Evolutionary conservation across 2,113 vertebrate species (phyloP), one percentile per base, ranked within the genome.

Genomic region (Gadus macrocephalus): DNA sequence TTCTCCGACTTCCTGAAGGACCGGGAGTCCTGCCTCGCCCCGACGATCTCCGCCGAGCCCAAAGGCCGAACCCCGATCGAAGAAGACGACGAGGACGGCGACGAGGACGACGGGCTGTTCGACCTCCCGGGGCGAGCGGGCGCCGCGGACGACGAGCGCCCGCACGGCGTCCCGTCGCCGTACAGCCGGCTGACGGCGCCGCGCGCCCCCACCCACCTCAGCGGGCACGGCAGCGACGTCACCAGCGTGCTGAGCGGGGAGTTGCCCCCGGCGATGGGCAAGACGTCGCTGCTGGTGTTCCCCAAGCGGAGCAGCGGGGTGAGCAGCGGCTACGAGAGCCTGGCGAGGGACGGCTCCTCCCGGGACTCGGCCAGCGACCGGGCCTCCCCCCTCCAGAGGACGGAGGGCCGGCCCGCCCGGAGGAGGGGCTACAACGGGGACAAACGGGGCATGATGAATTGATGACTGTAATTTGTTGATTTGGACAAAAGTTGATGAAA

Each of bases 211-310:
- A 93, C 94, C 71, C 94, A 93, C 81, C 92, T 93, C 81, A 98
- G 95, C 0, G 97, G 96, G 1, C 95, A 99, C 0, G 93, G 94
- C 0, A 99, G 97, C 0, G 97, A 98, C 89, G 96, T 95, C 86
- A 99, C 97, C 78, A 99, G 97, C 2, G 94, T 99, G 62, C 85
- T 99, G 75, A 99, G 97, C 0, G 97, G 97, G 5, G 97, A 98
- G 83, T 86, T 99, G 20, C 97, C 97, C 0, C 97, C 97, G 0
- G 97, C 97, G 76, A 99, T 99, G 97, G 96, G 96, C 27, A 97
- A 96, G 87, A 98, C 97, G 0, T 93, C 96, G 0, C 90, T 99
- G 27, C 94, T 98, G 42, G 42, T 49, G 70, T 98, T 97, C 75
- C 95, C 96, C 70, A 96, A 95, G 0, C 93, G 97, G 3, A 95